Conservation (phyloP, 2,797 vertebrate genomes). For the Pteronotus mesoamericanus region DNA sequence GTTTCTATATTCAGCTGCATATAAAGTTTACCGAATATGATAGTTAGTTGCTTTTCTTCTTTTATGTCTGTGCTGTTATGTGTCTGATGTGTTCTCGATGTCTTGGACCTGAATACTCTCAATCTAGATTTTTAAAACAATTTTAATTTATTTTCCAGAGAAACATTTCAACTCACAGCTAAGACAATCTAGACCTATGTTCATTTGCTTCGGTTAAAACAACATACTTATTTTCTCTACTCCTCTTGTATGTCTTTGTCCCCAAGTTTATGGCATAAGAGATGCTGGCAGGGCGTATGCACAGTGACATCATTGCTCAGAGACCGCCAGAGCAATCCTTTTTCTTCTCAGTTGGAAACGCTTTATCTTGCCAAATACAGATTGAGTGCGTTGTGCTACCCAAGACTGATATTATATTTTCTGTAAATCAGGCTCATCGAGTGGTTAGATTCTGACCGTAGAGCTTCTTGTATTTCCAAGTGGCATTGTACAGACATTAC, state of each 20-base stretch:
- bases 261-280: background rate
- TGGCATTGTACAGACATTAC: background rate
- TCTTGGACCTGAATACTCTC: background rate
- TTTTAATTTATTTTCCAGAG: slow-evolving; percentile 2
- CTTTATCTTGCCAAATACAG: background rate
- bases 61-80: background rate
- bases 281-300: background rate
- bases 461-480: slow-evolving; percentile 41
- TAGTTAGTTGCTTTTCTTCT: background rate
- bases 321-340: background rate
- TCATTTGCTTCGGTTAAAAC: background rate
- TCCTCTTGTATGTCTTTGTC: background rate
- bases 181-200: background rate
- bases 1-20: background rate
- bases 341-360: slow-evolving; percentile 23
- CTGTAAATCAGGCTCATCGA: background rate
- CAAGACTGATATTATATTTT: slow-evolving; percentile 36
- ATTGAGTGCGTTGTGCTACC: background rate
- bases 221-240: slow-evolving; percentile 30
- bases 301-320: slow-evolving; percentile 28
- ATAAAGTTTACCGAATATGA: background rate
- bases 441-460: background rate
- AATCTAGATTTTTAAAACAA: background rate
- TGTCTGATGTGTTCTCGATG: background rate
- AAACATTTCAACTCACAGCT: background rate